Conservation (phyloP, 2,113 vertebrate species). For the Chaenogobius annularis region DNA sequence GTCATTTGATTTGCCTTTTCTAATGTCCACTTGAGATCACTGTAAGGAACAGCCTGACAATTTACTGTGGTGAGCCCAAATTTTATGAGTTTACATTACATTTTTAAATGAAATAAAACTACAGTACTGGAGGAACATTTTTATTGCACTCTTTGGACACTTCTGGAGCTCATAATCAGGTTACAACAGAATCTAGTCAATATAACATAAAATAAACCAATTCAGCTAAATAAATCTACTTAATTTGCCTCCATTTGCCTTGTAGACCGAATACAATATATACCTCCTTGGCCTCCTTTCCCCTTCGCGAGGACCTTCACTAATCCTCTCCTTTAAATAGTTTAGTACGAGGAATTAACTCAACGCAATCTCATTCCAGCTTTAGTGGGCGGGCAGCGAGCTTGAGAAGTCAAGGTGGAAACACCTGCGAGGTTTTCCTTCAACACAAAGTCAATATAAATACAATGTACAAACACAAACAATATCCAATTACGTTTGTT, state of each 20-base stretch:
- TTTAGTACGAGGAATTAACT: slow-evolving; percentile 74
- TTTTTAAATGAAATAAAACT: background rate
- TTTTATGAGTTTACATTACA: background rate
- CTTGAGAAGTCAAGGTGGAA: slow-evolving; percentile 55
- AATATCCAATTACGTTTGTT: background rate
- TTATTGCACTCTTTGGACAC: slow-evolving; percentile 61
- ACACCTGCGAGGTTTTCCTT: background rate
- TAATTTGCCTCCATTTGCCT: slow-evolving; percentile 43
- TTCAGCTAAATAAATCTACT: background rate
- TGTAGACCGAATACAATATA: slow-evolving; percentile 37
- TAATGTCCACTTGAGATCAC: too few relatives aligned
- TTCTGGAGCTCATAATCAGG: slow-evolving; percentile 33
- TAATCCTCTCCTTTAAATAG: slow-evolving; percentile 76
- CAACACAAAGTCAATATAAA: slow-evolving; percentile 1
- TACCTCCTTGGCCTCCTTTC: slow-evolving; percentile 50
- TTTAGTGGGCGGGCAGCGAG: slow-evolving; percentile 35
- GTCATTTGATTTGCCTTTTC: too few relatives aligned
- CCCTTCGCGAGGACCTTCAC: slow-evolving; percentile 33
- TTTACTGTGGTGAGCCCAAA: background rate
- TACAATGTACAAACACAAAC: slow-evolving; percentile 7
- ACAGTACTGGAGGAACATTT: slow-evolving; percentile 17
- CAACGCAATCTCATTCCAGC: slow-evolving; percentile 69
- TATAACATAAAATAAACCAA: background rate
- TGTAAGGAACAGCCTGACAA: background rate
- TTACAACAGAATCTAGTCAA: background rate